Evolutionary conservation across 2,797 vertebrate species (phyloP).

Genomic region (Dendrocincla fuliginosa): DNA sequence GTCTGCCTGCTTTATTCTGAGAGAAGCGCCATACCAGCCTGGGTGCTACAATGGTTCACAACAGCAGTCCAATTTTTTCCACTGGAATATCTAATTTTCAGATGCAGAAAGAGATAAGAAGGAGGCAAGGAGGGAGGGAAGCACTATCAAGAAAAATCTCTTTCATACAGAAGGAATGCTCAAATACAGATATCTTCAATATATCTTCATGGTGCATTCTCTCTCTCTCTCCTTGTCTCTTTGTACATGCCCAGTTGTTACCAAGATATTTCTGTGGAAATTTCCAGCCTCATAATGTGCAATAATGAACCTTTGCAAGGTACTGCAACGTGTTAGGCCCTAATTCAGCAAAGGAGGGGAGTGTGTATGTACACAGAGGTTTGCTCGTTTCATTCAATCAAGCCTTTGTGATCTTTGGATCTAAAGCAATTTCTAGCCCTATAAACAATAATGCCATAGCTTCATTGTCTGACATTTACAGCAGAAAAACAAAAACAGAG

Average conservation of each 20-base stretch:
- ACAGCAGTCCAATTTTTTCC: background rate
- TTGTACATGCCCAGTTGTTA: background rate
- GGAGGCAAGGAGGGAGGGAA: background rate
- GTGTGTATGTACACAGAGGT: background rate
- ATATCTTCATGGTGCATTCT: background rate
- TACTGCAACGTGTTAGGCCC: background rate
- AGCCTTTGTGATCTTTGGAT: background rate
- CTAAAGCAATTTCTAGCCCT: background rate
- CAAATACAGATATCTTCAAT: background rate
- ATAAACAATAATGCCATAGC: background rate
- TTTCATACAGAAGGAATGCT: background rate
- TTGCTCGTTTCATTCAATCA: background rate
- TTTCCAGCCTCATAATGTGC: background rate
- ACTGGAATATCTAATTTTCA: background rate
- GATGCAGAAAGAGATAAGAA: background rate
- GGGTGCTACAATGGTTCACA: background rate
- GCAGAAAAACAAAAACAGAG: conserved; percentile 34
- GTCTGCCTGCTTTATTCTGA: background rate
- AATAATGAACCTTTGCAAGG: background rate
- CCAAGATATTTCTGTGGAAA: background rate
- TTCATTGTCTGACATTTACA: conserved; percentile 19
- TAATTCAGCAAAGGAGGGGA: background rate
- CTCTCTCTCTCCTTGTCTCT: background rate
- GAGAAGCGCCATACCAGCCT: background rate
- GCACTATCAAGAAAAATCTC: fast-evolving